Conservation (phyloP, 2,797 vertebrate species). For the Falco biarmicus region DNA sequence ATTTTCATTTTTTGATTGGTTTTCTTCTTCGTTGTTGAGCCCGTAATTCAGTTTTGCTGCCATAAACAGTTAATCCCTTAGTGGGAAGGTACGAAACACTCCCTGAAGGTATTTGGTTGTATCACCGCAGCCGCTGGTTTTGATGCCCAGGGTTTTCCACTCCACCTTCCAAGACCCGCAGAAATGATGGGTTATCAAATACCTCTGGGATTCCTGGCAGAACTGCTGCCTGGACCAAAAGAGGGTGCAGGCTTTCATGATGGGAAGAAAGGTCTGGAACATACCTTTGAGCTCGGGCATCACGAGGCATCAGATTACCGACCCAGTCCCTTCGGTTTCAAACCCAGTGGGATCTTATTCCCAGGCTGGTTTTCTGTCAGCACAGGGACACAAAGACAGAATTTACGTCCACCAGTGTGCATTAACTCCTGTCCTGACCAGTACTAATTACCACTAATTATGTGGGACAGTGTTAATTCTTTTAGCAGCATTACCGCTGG, state of each 20-base stretch:
- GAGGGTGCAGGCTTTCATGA: background rate
- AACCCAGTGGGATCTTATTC: background rate
- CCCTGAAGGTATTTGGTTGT: constrained; percentile 21
- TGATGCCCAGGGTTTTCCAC: background rate
- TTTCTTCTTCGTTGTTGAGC: constrained; percentile 30
- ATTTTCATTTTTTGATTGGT: background rate
- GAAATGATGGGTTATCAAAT: background rate
- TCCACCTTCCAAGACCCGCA: background rate
- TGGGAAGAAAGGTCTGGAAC: background rate
- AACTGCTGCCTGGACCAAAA: background rate
- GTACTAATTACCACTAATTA: constrained; percentile 53
- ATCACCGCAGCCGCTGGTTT: background rate
- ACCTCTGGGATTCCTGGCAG: background rate
- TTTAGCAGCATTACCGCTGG: constrained; percentile 5
- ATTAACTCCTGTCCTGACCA: constrained; percentile 62
- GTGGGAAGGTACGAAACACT: constrained; percentile 35
- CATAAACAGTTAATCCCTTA: constrained; percentile 20
- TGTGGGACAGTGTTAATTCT: constrained; percentile 63
- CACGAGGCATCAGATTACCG: background rate
- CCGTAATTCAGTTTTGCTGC: constrained; percentile 50
- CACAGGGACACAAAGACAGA: background rate
- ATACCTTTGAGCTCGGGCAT: background rate
- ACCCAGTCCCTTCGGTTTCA: background rate
- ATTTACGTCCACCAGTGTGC: constrained; percentile 39
- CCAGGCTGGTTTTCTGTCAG: background rate